Conservation (phyloP, 2,797 vertebrate genomes). For the Betta splendens region DNA sequence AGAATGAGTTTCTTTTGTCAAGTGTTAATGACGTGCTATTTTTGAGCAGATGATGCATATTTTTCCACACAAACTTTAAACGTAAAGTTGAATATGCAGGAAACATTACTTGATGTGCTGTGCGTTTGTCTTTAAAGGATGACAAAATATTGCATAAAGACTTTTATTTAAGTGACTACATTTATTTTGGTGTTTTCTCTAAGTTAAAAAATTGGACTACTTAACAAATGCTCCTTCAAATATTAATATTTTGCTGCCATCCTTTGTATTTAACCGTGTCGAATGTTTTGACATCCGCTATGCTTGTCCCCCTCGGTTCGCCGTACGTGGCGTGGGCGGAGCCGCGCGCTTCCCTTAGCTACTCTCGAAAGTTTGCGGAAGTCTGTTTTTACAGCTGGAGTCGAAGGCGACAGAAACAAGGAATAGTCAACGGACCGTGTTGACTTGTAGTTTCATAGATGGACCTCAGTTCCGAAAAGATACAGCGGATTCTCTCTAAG, state of each 20-base stretch:
- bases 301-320: slow-evolving; percentile 22
- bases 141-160: slow-evolving; percentile 50
- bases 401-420: neutral
- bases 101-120: slow-evolving; percentile 54
- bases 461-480: slow-evolving; percentile 76
- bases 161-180: slow-evolving; percentile 51
- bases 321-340: slow-evolving; percentile 55
- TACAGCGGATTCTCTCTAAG: slow-evolving; percentile 77
- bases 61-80: slow-evolving; percentile 61
- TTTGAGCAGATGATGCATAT: slow-evolving; percentile 57
- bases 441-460: slow-evolving; percentile 54
- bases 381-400: slow-evolving; percentile 40
- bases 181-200: slow-evolving; percentile 18
- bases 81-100: slow-evolving; percentile 57
- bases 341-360: neutral
- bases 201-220: slow-evolving; percentile 6
- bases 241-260: neutral
- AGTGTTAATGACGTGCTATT: slow-evolving; percentile 56
- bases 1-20: slow-evolving; percentile 38
- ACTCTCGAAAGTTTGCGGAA: slow-evolving; percentile 76
- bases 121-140: slow-evolving; percentile 66
- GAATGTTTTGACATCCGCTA: too few species aligned
- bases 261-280: too few species aligned
- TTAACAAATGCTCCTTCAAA: slow-evolving; percentile 4
- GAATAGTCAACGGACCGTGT: fast-evolving